Evolutionary conservation across 1,140 invertebrate species (phyloP).

Genomic region (Apis cerana): DNA sequence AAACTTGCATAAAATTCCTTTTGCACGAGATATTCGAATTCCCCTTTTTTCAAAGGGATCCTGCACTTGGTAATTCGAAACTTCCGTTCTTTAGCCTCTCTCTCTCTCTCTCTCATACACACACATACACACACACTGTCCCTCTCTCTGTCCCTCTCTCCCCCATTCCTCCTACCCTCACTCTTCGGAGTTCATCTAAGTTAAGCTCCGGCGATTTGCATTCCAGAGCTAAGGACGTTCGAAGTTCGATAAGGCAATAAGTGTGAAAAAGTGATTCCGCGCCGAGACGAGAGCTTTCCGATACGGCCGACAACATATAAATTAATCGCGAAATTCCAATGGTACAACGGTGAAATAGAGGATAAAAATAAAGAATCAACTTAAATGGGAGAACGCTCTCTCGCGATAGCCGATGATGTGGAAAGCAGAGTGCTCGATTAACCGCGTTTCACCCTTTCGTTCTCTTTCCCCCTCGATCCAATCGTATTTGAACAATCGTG

Average conservation of each 20-base stretch:
- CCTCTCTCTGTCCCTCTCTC: neutral
- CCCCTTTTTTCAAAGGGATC: constrained; percentile 15
- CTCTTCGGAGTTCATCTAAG: constrained; percentile 60
- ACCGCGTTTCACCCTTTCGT: neutral
- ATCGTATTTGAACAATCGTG: neutral
- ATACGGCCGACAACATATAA: constrained; percentile 36
- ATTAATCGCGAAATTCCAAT: constrained; percentile 43
- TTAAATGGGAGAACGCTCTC: constrained; percentile 6
- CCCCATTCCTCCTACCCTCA: constrained; percentile 20
- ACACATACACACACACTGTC: neutral
- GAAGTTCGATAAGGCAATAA: constrained; percentile 68
- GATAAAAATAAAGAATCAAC: constrained; percentile 32
- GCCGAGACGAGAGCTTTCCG: constrained; percentile 3
- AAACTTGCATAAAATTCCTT: neutral
- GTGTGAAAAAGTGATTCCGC: constrained; percentile 64
- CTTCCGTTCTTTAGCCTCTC: constrained; percentile 49
- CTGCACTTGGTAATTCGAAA: constrained; percentile 62
- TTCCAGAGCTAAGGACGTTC: constrained; percentile 58
- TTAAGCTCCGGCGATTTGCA: constrained; percentile 63
- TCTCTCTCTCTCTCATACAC: neutral
- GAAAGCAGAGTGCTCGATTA: constrained; percentile 5
- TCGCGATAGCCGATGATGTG: neutral
- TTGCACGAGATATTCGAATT: neutral
- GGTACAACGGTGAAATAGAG: neutral
- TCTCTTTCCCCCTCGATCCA: neutral